Conservation (phyloP, 2,797 vertebrate species). For the Lemur catta region DNA sequence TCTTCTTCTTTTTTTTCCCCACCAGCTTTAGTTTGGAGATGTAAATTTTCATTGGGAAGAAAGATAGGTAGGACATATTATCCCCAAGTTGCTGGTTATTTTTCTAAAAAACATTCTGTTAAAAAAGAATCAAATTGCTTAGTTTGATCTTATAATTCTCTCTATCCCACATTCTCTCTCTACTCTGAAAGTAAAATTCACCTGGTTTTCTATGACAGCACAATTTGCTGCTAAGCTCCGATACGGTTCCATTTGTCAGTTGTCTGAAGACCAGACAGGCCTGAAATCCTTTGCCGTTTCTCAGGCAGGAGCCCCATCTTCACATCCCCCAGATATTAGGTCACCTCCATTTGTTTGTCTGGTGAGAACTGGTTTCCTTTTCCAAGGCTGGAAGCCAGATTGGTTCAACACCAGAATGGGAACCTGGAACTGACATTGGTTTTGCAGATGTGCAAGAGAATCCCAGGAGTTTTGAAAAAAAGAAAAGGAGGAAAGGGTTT, state of each 20-base stretch:
- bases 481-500: constrained; percentile 42
- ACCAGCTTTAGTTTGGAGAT: background rate
- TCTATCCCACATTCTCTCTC: background rate
- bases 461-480: constrained; percentile 79
- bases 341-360: constrained; percentile 84
- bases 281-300: constrained; percentile 71
- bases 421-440: constrained; percentile 82
- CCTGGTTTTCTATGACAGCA: constrained; percentile 65
- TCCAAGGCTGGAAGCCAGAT: constrained; percentile 78
- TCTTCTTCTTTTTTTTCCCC: too few relatives aligned
- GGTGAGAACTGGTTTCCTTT: constrained; percentile 73
- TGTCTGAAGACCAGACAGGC: constrained; percentile 66
- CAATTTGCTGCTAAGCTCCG: constrained; percentile 62
- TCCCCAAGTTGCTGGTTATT: background rate
- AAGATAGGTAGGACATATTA: background rate
- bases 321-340: constrained; percentile 79
- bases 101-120: background rate
- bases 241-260: constrained; percentile 50
- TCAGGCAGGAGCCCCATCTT: constrained; percentile 31
- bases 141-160: constrained; percentile 5
- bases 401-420: constrained; percentile 83
- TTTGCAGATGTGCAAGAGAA: constrained; percentile 87
- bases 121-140: background rate
- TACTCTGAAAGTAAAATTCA: constrained; percentile 67
- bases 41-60: background rate